phyloP scores from a whole-genome alignment of 2,113 vertebrate genomes.

The Beaufortia kweichowensis region DNA sequence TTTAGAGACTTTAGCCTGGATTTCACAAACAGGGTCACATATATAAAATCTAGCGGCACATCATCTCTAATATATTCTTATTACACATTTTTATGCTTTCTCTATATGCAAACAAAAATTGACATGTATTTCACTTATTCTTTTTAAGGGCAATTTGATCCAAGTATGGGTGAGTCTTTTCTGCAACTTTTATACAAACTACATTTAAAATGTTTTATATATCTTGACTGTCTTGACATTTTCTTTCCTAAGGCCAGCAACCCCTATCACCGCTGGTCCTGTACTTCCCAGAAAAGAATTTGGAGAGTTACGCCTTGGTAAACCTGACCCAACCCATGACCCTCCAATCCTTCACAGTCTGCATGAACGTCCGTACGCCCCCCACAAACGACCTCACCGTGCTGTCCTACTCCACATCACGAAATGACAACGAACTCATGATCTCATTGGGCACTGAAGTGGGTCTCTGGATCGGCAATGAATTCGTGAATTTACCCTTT shows the following conservation, averaged over 20 bases:
- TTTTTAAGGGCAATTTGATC: not conserved
- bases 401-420: conserved; percentile 74
- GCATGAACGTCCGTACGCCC: conserved; percentile 70
- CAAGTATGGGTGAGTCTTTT: conserved; percentile 4
- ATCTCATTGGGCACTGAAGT: conserved; percentile 69
- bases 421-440: conserved; percentile 74
- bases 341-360: conserved; percentile 76
- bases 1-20: too few relatives aligned
- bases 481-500: conserved; percentile 74
- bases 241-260: conserved; percentile 56
- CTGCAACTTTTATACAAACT: not conserved
- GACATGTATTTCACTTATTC: conserved; percentile 9
- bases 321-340: conserved; percentile 63
- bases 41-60: too few relatives aligned
- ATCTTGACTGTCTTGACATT: not conserved
- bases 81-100: not conserved
- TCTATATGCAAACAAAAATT: not conserved
- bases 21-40: too few relatives aligned
- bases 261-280: conserved; percentile 74
- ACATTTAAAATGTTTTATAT: not conserved
- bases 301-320: conserved; percentile 70
- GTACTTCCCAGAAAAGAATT: conserved; percentile 70
- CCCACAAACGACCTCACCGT: conserved; percentile 62
- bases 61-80: not conserved
- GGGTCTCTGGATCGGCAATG: conserved; percentile 76